Conservation (phyloP, 2,888 invertebrate genomes). For the Microplitis manilae region DNA sequence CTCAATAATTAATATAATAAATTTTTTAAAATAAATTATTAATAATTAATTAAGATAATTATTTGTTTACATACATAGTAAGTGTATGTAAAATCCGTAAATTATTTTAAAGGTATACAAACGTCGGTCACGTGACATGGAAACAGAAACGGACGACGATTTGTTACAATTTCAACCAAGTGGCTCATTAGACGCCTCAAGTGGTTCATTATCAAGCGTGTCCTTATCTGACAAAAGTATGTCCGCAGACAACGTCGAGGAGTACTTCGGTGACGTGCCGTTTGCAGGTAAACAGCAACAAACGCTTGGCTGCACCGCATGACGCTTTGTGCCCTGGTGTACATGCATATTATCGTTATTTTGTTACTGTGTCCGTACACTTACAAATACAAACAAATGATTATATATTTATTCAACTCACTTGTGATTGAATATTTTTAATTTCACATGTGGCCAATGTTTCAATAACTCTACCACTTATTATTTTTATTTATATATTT, state of each 20-base stretch:
- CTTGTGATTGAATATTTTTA: too few species aligned
- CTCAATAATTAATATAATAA: too few species aligned
- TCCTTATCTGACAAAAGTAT: constrained; percentile 84
- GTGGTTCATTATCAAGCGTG: constrained; percentile 83
- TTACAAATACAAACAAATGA: constrained; percentile 41
- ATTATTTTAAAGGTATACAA: constrained; percentile 81
- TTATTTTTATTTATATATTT: too few species aligned
- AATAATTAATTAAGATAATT: background rate
- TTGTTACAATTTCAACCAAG: constrained; percentile 73
- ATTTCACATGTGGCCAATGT: too few species aligned
- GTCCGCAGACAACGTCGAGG: constrained; percentile 88
- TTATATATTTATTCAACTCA: background rate
- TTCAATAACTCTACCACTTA: too few species aligned
- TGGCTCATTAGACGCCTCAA: constrained; percentile 75
- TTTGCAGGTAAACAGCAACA: constrained; percentile 83
- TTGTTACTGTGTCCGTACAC: constrained; percentile 57
- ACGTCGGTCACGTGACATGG: constrained; percentile 87
- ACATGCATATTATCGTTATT: constrained; percentile 69
- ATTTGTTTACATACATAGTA: background rate
- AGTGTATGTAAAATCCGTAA: constrained; percentile 6
- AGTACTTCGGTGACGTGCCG: constrained; percentile 88
- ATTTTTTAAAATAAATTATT: too few species aligned
- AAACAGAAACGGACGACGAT: constrained; percentile 83
- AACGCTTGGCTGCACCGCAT: constrained; percentile 72
- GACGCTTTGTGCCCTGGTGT: constrained; percentile 71